phyloP scores from a whole-genome alignment of 2,888 invertebrate genomes.

The Campopleginae sp. region DNA sequence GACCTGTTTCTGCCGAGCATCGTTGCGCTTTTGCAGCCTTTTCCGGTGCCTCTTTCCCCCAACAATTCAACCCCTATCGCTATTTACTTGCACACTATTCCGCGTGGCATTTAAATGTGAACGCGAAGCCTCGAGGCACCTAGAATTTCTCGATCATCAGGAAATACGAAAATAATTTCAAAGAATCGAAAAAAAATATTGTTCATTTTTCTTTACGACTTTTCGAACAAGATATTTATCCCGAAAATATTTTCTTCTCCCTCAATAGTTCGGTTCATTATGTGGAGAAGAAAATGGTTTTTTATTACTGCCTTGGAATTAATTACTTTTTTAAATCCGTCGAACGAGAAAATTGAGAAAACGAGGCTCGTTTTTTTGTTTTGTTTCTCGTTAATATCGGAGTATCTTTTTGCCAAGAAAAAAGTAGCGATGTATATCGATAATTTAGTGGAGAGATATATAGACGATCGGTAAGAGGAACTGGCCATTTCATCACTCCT shows the following conservation, averaged over 20 bases:
- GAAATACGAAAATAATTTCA: no score
- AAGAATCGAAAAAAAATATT: no score
- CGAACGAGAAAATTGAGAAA: not conserved
- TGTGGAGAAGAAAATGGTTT: not conserved
- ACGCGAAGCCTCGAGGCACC: constrained; percentile 57
- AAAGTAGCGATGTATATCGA: constrained; percentile 23
- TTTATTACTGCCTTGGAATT: not conserved
- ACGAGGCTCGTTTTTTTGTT: not conserved
- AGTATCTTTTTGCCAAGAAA: constrained; percentile 1
- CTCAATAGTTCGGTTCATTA: not conserved
- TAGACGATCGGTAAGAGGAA: constrained; percentile 38
- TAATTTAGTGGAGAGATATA: constrained; percentile 34
- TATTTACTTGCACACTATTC: constrained; percentile 36
- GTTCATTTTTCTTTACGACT: no score
- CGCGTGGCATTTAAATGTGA: constrained; percentile 70
- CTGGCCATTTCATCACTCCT: constrained; percentile 45
- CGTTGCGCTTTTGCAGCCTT: constrained; percentile 63
- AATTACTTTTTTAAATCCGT: not conserved
- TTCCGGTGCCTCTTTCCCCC: constrained; percentile 24
- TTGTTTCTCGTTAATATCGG: not conserved
- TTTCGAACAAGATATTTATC: not conserved
- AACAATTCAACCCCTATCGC: constrained; percentile 36
- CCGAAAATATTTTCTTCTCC: not conserved
- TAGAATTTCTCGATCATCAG: constrained; percentile 31
- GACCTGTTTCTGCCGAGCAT: constrained; percentile 44